Evolutionary conservation across 2,888 invertebrate genomes (phyloP).

Genomic region (Theretra japonica): DNA sequence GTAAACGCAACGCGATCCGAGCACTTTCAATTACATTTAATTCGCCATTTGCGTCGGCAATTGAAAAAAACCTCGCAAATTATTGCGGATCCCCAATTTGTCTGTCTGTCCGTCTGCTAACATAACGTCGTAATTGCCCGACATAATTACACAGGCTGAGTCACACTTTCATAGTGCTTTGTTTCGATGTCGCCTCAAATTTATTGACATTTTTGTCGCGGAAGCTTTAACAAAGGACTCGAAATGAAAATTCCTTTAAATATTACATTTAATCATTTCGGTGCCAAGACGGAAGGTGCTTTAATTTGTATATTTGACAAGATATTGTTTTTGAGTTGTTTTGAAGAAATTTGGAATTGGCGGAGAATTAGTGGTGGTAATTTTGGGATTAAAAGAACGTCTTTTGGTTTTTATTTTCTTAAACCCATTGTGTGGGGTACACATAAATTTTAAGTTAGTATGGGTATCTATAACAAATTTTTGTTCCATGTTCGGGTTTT

Average conservation of each 20-base stretch:
- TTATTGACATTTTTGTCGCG: slow-evolving; percentile 35
- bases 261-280: slow-evolving; percentile 14
- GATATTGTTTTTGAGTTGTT: too few species aligned
- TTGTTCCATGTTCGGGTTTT: too few species aligned
- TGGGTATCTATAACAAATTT: too few species aligned
- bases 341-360: too few species aligned
- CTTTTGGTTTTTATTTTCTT: too few species aligned
- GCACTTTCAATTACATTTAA: slow-evolving; percentile 21
- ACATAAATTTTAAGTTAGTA: too few species aligned
- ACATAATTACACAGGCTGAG: slow-evolving; percentile 54
- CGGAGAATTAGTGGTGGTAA: too few species aligned
- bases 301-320: not conserved
- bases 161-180: slow-evolving; percentile 50
- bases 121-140: slow-evolving; percentile 53
- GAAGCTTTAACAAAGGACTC: slow-evolving; percentile 35
- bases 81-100: slow-evolving; percentile 44
- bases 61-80: slow-evolving; percentile 21
- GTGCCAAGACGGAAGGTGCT: slow-evolving; percentile 10
- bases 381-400: too few species aligned
- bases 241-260: not conserved
- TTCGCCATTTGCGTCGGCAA: slow-evolving; percentile 21
- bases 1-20: not conserved
- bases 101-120: slow-evolving; percentile 51
- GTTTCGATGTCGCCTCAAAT: slow-evolving; percentile 33
- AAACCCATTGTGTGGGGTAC: too few species aligned